Evolutionary conservation across 2,113 vertebrate genomes (phyloP).

Genomic region (Cynocephalus volans): DNA sequence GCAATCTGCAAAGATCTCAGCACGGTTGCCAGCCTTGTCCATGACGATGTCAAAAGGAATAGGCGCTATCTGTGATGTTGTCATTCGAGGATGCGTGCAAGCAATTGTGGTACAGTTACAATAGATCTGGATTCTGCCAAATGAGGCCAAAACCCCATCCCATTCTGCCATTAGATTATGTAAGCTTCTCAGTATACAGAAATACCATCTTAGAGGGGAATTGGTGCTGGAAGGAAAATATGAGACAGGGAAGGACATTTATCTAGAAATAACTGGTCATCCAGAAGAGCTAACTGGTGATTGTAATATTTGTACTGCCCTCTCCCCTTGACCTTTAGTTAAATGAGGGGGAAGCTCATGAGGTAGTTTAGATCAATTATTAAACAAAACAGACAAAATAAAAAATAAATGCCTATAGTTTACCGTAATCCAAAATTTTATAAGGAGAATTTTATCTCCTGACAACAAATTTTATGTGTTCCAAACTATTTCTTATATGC

Average conservation of each 20-base stretch:
- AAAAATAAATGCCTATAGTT: not conserved
- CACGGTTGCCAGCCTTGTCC: accelerated
- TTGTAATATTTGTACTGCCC: not conserved
- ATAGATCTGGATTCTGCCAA: not conserved
- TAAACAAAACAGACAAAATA: not conserved
- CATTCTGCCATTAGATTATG: not conserved
- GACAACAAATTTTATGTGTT: not conserved
- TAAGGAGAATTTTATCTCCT: not conserved
- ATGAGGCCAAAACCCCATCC: not conserved
- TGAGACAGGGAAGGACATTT: not conserved
- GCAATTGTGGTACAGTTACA: too few species aligned
- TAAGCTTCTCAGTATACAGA: not conserved
- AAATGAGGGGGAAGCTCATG: not conserved
- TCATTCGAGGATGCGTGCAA: too few species aligned
- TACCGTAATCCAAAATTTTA: not conserved
- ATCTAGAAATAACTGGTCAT: not conserved
- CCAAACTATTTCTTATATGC: not conserved
- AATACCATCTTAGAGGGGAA: not conserved
- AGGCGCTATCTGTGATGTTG: not conserved
- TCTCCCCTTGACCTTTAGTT: not conserved
- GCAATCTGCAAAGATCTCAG: too few species aligned
- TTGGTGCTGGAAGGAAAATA: not conserved
- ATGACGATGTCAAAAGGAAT: too few species aligned
- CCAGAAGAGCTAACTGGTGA: not conserved
- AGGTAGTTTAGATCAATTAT: not conserved